Base-by-base conservation (phyloP, 2,888 invertebrate species). In the Chirona hameri region DNA sequence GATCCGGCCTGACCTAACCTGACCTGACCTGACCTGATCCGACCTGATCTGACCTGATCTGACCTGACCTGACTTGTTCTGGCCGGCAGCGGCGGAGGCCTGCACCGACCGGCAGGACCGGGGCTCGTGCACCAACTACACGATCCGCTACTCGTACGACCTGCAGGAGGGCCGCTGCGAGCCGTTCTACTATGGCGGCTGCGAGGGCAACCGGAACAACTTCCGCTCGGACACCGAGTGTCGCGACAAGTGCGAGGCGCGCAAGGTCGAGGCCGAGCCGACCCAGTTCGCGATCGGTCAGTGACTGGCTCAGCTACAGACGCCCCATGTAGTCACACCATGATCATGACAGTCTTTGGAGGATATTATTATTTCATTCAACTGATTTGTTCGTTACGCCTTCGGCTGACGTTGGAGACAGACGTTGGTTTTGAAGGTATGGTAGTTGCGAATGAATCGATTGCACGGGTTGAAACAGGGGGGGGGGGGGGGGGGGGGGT, bases 191-290 rank as follows among this genome's bases (percentile, higher is more conserved):
- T 97, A 93, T 87, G 95, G 96, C 65, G 97, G 98, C 81, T 98
- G 98, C 87, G 93, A 93, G 29, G 98, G 97, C 52, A 99, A 98
- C 87, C 91, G 91, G 2, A 98, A 97, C 88, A 95, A 95, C 89
- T 98, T 96, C 89, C 87, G 87, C 15, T 90, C 91, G 0, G 91
- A 93, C 87, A 88, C 90, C 79, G 92, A 91, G 81, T 96, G 96
- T 86, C 88, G 91, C 84, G 89, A 89, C 80, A 90, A 92, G 69
- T 95, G 95, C 87, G 90, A 91, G 84, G 89, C 88, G 46, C 65
- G 72, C 46, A 81, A 82, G 57, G 60, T 72, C 9, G 81, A 83
- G 52, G 69, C 82, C 2, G 69, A 46, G 14, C 82, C 82, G 29
- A 83, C 83, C n/a, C 83, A 84, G 39, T 85, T 85, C 81, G 76